Evolutionary conservation across 2,797 vertebrate species (phyloP).

Genomic region (Adelosebastes latens): DNA sequence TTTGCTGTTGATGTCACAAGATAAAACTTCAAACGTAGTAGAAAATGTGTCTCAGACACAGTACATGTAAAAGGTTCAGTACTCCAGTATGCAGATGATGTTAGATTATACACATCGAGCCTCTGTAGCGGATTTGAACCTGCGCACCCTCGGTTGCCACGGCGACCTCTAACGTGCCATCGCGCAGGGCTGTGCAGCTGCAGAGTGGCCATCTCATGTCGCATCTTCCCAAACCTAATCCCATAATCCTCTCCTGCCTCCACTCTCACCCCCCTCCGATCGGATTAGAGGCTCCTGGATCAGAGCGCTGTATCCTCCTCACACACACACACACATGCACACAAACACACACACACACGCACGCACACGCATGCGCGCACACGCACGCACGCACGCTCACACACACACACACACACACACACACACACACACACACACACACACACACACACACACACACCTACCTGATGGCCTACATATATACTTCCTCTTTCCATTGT

Average conservation of each 20-base stretch:
- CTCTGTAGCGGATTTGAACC: neutral
- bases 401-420: too few relatives aligned
- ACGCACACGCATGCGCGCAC: conserved; percentile 9
- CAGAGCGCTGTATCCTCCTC: conserved; percentile 18
- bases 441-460: neutral
- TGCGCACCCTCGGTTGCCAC: neutral
- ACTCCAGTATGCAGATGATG: neutral
- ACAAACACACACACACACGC: neutral
- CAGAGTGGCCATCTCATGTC: conserved; percentile 73
- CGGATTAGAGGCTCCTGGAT: conserved; percentile 65
- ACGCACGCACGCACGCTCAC: neutral
- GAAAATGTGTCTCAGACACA: neutral
- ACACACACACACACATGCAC: neutral
- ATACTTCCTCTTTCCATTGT: conserved; percentile 23
- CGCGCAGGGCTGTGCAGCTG: neutral
- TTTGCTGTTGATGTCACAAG: neutral
- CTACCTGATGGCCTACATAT: conserved; percentile 58
- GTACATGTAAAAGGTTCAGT: neutral
- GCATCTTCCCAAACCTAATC: conserved; percentile 58
- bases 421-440: too few relatives aligned
- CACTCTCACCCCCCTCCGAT: conserved; percentile 55
- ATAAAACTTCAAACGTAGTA: neutral
- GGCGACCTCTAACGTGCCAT: neutral
- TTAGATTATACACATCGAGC: neutral
- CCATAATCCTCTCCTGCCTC: conserved; percentile 66